Base-by-base conservation (phyloP, 2,888 invertebrate genomes). In the Leptinotarsa rubiginosa region DNA sequence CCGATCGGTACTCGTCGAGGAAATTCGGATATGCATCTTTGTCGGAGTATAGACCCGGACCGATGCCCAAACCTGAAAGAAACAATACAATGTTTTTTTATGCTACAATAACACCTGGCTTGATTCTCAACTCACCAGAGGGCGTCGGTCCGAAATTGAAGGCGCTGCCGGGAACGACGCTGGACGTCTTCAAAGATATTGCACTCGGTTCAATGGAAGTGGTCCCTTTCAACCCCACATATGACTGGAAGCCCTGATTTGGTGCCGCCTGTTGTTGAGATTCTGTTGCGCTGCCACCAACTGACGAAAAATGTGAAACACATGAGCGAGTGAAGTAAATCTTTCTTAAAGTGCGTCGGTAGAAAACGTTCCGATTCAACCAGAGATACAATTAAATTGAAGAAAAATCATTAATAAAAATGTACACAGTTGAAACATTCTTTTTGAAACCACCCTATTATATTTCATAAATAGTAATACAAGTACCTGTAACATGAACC, bases 61-160 rank as follows among this genome's bases (percentile, higher is more conserved):
- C 86, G 71, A 92, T 86, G 62, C 89, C 88, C 83, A 93, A 88
- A 4, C 89, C 88, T 75, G 56, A 20, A 22, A 2, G 3, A 59
- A 59, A 13, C 5, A 3, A 41, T 12, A 41, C 10, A 41, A 7
- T 41, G 2, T 41, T 12, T 41, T 41, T 41, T 10, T 41, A 12
- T 10, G 41, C 3, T 41, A 10, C 10, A 41, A 10, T 41, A 41
- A 10, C 0, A 41, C 10, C 2, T 41, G 41, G 41, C 41, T 41
- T 41, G 10, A 0, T 10, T 41, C 18, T 13, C 56, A 7, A 62
- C 41, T 62, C n/a, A 62, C 62, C 62, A 31, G 91, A 90, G 4
- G 93, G 89, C 0, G 94, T 89, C 4, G 94, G 90, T 20, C 94
- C 94, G 84, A 95, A 96, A 85, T 95, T 96, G 83, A 96, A 96